A percentile compares a stretch with the other conserved stretches of the same genome.
phyloP scores from a whole-genome alignment of 2,113 vertebrate genomes.

The Saguinus imperator region DNA sequence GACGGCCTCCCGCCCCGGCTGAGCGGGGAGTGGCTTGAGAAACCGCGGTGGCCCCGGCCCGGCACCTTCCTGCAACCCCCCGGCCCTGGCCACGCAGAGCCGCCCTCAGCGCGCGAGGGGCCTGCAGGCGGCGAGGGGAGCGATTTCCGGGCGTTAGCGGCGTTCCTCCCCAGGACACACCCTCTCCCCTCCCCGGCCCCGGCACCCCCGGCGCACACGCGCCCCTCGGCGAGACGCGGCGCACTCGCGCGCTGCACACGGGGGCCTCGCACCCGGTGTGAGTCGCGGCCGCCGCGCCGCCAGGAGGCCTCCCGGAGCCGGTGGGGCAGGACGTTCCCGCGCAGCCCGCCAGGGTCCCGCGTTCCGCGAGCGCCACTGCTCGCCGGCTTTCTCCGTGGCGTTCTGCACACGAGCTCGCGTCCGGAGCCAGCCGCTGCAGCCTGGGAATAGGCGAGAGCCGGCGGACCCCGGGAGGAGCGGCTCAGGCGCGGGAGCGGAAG shows the following conservation, averaged over 20 bases:
- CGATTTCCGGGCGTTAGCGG: conserved; percentile 83
- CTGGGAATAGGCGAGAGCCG: background rate
- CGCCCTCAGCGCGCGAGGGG: background rate
- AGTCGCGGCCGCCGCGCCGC: conserved; percentile 54
- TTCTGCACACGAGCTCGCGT: conserved; percentile 55
- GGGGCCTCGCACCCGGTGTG: background rate
- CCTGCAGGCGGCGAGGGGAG: conserved; percentile 69
- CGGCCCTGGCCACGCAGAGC: background rate
- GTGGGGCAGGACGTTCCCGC: conserved; percentile 55
- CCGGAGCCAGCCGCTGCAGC: conserved; percentile 47
- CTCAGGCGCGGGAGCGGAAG: background rate
- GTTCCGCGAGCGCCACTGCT: conserved; percentile 36
- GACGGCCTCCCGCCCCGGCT: background rate
- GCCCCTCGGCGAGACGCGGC: background rate
- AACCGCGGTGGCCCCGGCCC: conserved; percentile 17
- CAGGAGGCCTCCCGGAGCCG: conserved; percentile 81
- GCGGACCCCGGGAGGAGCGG: conserved; percentile 16
- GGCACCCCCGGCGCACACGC: conserved; percentile 52
- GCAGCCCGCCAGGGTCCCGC: conserved; percentile 59
- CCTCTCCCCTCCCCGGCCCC: conserved; percentile 80
- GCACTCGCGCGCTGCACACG: conserved; percentile 56
- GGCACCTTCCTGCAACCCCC: conserved; percentile 16
- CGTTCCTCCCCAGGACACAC: conserved; percentile 84
- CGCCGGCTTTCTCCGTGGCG: background rate
- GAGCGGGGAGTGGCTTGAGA: background rate